Evolutionary conservation across 2,797 vertebrate species (phyloP), one percentile per base, ranked within the genome.

Genomic region (Hydrolagus colliei): DNA sequence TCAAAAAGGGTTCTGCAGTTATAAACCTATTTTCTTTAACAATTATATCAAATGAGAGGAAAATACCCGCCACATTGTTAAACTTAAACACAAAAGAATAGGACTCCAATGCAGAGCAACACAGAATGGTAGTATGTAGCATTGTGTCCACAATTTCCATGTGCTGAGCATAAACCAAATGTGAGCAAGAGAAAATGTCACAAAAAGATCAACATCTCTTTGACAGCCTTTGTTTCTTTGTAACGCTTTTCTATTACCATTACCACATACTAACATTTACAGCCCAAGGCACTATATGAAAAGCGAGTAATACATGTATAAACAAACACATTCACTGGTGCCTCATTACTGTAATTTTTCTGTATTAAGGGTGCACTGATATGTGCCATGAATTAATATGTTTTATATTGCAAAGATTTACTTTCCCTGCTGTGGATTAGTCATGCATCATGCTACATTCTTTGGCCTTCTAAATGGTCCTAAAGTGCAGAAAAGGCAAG

Each of bases 401-500:
- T 88, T 89, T 90, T 88, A 0, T 86, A 86, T 89, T 88, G 86
- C 16, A 6, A 88, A 89, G 87, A 41, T 1, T 84, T 88, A 88
- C 88, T 78, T 89, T 88, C 90, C 87, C 88, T 92, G 88, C 91
- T 90, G 89, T 90, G 88, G 87, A 89, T 91, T 89, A 91, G 90
- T 89, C 88, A 90, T 88, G 86, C 86, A 88, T 87, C 90, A 84
- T 71, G 65, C 79, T 41, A 84, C 65, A 84, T 71, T 84, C 79
- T 84, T 84, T 71, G 71, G 79, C 65, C 32, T 84, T 71, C 63
- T 63, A 63, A 84, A 84, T 84, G 67, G 79, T 68, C 32, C 62
- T 32, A 84, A 84, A 84, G 62, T 84, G 52, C 41, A 68, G 79
- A 68, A 52, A 84, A 84, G 68, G 41, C 79, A 84, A 71, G 65